Evolutionary conservation across 2,888 invertebrate genomes (phyloP).

Genomic region (Frankliniella fusca): DNA sequence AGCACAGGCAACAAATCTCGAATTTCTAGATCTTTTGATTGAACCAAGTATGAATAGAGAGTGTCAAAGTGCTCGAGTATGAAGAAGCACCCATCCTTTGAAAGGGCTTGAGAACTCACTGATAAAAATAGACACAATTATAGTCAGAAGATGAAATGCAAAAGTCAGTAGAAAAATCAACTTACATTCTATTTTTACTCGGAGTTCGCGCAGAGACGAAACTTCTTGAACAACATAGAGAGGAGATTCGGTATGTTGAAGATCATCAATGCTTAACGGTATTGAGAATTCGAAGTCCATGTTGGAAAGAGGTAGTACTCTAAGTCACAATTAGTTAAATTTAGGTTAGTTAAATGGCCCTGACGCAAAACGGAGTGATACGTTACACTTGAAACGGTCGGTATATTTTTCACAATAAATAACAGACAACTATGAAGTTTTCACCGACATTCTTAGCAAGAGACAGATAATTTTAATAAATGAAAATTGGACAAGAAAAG

Average conservation of each 20-base stretch:
- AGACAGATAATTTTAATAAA: no score
- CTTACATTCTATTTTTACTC: constrained; percentile 59
- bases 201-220: constrained; percentile 54
- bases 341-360: no score
- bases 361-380: no score
- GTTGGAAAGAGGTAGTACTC: not conserved
- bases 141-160: not conserved
- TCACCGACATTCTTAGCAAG: no score
- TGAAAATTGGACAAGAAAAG: no score
- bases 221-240: constrained; percentile 66
- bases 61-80: constrained; percentile 74
- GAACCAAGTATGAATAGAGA: constrained; percentile 68
- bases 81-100: constrained; percentile 52
- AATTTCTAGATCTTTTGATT: constrained; percentile 54
- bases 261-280: constrained; percentile 62
- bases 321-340: not conserved
- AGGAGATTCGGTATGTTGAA: constrained; percentile 57
- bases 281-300: constrained; percentile 53
- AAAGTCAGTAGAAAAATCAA: constrained; percentile 24
- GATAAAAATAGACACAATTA: constrained; percentile 32
- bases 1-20: constrained; percentile 37
- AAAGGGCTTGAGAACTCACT: constrained; percentile 48
- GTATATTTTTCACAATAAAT: no score
- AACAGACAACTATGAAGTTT: no score
- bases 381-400: no score